Evolutionary conservation across 2,797 vertebrate genomes (phyloP), one percentile per base, ranked within the genome.

Genomic region (Taeniopygia guttata): DNA sequence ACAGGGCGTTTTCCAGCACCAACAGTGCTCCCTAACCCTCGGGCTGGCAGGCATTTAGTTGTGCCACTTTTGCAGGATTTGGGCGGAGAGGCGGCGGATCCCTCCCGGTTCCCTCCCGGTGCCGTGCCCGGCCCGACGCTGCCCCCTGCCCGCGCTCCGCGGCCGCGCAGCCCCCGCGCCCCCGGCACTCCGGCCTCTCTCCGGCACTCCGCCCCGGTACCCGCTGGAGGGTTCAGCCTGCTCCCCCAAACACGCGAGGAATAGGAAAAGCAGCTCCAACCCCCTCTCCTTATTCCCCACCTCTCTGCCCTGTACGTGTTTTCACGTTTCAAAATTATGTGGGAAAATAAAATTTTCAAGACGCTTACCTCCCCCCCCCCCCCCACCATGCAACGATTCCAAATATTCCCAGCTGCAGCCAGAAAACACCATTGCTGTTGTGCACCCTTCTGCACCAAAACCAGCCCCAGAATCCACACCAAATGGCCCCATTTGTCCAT

Each of bases 361-460:
- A 42, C 3, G 20, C 13, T 52, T 5, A 27, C 10, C 30, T n/a
- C n/a, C n/a, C n/a, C n/a, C n/a, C n/a, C n/a, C n/a, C n/a, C 49
- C 45, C 32, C 9, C 26, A 9, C 4, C 15, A 1, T 1, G 11
- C 43, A 40, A 46, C 7, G 22, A 25, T 29, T 51, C 29, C 34
- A 34, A 52, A 16, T 16, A 38, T 38, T 67, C 38, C 40, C 46
- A 13, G 1, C 15, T 3, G 5, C 20, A n/a, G 19, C 12, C 25
- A 18, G n/a, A 22, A 55, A 77, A n/a, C 52, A 19, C 8, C 5
- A 0, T 16, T 9, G 25, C 4, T 70, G 38, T 64, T 63, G 43
- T 5, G 5, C 2, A 0, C 4, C 27, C 46, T 26, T 30, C 56
- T 45, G 66, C 0, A 0, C 32, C n/a, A 66, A 36, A 56, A 73